Evolutionary conservation across 2,888 invertebrate species (phyloP).

Genomic region (Zeuzera pyrina): DNA sequence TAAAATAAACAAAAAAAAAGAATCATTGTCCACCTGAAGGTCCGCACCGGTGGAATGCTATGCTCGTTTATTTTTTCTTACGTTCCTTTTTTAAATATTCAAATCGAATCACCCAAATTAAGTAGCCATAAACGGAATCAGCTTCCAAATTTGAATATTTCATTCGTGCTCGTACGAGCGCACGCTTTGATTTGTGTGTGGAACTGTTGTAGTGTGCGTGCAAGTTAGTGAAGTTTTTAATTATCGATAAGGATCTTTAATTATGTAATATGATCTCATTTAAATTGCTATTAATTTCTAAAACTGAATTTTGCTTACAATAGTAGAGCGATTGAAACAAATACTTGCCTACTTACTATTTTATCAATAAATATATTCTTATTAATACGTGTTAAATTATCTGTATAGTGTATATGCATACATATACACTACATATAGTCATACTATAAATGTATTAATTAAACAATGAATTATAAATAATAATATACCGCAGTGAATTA

Average conservation of each 20-base stretch:
- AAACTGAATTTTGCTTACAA: too few relatives aligned
- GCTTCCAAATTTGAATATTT: slow-evolving; percentile 74
- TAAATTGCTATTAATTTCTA: slow-evolving; percentile 2
- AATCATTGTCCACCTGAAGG: slow-evolving; percentile 15
- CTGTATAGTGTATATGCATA: too few relatives aligned
- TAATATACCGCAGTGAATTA: too few relatives aligned
- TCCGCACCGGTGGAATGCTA: slow-evolving; percentile 47
- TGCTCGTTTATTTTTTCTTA: slow-evolving; percentile 44
- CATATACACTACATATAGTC: too few relatives aligned
- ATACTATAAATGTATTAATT: too few relatives aligned
- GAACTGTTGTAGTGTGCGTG: slow-evolving; percentile 5
- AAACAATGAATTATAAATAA: too few relatives aligned
- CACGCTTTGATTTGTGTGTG: slow-evolving; percentile 59
- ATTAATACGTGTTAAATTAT: too few relatives aligned
- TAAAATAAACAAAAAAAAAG: slow-evolving; percentile 14
- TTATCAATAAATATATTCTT: too few relatives aligned
- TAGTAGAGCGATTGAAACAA: too few relatives aligned
- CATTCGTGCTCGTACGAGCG: slow-evolving; percentile 56
- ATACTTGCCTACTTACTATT: too few relatives aligned
- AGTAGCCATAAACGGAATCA: slow-evolving; percentile 74
- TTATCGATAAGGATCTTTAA: slow-evolving; percentile 18
- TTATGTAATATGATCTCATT: slow-evolving; percentile 3
- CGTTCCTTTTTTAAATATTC: slow-evolving; percentile 63
- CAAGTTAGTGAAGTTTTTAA: slow-evolving; percentile 4
- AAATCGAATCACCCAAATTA: slow-evolving; percentile 74